Percentiles rank a stretch among this genome's conserved stretches.
Conservation (phyloP, 1,140 invertebrate species). For the Apis mellifera region DNA sequence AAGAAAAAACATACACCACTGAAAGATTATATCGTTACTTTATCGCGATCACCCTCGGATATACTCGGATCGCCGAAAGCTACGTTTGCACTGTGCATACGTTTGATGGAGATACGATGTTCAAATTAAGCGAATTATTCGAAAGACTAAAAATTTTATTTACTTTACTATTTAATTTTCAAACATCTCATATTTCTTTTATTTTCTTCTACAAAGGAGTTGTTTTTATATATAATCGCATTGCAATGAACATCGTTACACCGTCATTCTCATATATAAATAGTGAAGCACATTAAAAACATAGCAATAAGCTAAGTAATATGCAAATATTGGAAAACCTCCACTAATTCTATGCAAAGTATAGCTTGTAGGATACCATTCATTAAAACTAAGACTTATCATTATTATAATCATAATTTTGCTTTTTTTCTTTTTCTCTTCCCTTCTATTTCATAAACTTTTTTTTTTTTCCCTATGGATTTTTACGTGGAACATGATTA, state of each 20-base stretch:
- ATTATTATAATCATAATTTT: conserved; percentile 28
- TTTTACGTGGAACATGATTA: conserved; percentile 7
- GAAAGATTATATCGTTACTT: conserved; percentile 71
- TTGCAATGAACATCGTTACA: conserved; percentile 54
- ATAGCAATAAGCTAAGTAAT: conserved; percentile 72
- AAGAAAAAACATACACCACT: conserved; percentile 78
- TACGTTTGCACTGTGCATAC: conserved; percentile 66
- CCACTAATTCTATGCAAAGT: conserved; percentile 95
- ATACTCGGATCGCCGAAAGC: conserved; percentile 64
- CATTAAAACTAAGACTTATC: conserved; percentile 61
- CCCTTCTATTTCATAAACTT: conserved; percentile 26
- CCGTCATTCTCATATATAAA: conserved; percentile 53
- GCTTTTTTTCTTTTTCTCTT: background rate
- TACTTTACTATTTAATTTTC: background rate
- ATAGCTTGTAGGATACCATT: conserved; percentile 86
- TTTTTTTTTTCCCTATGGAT: background rate
- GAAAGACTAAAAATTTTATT: conserved; percentile 27
- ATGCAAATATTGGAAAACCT: conserved; percentile 85
- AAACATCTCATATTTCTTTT: background rate
- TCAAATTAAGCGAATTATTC: conserved; percentile 26
- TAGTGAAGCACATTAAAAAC: conserved; percentile 72
- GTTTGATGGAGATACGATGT: conserved; percentile 49
- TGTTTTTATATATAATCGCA: conserved; percentile 19
- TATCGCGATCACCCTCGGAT: conserved; percentile 62
- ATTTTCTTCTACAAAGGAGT: background rate